These are phyloP conservation scores for Scortum barcoo DNA, from an alignment of 2,113 vertebrate genomes.

Conservation along the genomic window DNA sequence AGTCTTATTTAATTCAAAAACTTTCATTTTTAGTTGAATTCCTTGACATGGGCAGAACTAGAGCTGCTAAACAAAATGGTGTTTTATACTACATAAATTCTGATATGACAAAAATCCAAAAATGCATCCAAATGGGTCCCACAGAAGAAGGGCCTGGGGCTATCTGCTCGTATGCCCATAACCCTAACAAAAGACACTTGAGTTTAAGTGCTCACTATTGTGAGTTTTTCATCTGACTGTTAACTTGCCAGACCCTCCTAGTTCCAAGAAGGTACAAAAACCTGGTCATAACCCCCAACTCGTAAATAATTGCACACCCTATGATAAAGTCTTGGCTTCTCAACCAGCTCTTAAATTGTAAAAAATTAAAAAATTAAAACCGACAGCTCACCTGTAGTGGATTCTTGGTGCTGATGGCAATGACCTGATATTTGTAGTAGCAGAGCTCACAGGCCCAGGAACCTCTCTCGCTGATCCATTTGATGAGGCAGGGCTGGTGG, in stretches of 20 bases:
- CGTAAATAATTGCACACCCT: background rate
- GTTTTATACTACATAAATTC: background rate
- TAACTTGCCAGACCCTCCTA: background rate
- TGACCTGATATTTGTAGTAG: constrained; percentile 99
- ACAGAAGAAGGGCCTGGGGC: background rate
- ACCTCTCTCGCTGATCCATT: constrained; percentile 98
- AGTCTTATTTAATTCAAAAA: constrained; percentile 45
- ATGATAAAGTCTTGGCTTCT: background rate
- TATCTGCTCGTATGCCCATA: background rate
- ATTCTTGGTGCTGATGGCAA: constrained; percentile 99
- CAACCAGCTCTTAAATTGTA: background rate
- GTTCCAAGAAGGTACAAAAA: background rate
- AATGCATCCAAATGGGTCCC: constrained; percentile 12
- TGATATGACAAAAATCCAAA: constrained; percentile 23
- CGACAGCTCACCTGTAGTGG: constrained; percentile 92
- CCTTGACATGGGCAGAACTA: constrained; percentile 20
- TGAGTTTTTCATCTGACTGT: background rate
- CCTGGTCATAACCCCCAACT: background rate
- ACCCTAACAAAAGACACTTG: background rate
- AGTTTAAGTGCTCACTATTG: background rate
- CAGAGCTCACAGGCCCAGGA: constrained; percentile 99
- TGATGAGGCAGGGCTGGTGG: constrained; percentile 98
- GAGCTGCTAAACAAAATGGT: background rate
- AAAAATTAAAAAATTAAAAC: no score
- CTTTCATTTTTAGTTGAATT: constrained; percentile 1